Percentiles rank a stretch among this genome's conserved stretches.
phyloP scores from a whole-genome alignment of 2,888 invertebrate species.

The Crioceris asparagi region DNA sequence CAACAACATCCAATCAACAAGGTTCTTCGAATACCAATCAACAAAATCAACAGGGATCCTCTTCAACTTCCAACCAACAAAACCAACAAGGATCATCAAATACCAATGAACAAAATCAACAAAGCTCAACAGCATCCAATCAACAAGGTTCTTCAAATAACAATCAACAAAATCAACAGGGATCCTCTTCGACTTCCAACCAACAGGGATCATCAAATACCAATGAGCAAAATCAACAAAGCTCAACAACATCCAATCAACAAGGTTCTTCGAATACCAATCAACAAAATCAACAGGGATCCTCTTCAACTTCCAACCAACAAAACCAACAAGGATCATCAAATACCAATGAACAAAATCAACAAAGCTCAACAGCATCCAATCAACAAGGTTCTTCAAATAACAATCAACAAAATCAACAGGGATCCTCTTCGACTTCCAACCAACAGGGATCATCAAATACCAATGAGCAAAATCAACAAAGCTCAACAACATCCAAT shows the following conservation, averaged over 20 bases:
- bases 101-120: conserved; percentile 17
- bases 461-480: conserved; percentile 11
- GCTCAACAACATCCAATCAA: conserved; percentile 11
- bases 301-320: conserved; percentile 11
- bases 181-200: conserved; percentile 13
- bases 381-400: no score
- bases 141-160: conserved; percentile 14
- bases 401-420: no score
- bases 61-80: conserved; percentile 11
- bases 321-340: conserved; percentile 10
- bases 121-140: conserved; percentile 9
- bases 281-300: conserved; percentile 17
- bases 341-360: conserved; percentile 5
- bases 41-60: conserved; percentile 13
- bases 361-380: conserved; percentile 3
- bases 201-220: conserved; percentile 15
- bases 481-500: no score
- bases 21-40: conserved; percentile 11
- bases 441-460: no score
- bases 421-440: no score
- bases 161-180: conserved; percentile 16
- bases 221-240: conserved; percentile 10
- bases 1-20: no score
- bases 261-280: conserved; percentile 13
- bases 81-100: conserved; percentile 12